A percentile compares a stretch with the other conserved stretches of the same genome.
These are phyloP conservation scores for Sericinus montela DNA, from an alignment of 2,888 invertebrate species.

Conservation along the genomic window DNA sequence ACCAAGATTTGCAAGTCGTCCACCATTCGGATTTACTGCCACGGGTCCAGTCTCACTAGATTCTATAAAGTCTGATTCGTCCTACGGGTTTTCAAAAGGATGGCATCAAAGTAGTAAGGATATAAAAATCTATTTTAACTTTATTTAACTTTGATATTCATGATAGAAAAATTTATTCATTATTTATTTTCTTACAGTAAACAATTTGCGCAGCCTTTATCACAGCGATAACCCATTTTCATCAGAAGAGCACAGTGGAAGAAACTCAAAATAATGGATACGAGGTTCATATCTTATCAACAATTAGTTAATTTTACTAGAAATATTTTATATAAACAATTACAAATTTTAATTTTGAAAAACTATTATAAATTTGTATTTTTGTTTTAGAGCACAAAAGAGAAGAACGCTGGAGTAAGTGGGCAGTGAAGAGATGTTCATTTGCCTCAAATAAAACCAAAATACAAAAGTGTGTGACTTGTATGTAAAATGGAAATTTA, in stretches of 20 bases:
- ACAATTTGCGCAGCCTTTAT: conserved; percentile 69
- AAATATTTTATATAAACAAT: too few relatives aligned
- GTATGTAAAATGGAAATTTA: background rate
- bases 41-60: conserved; percentile 44
- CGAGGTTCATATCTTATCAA: conserved; percentile 42
- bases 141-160: too few relatives aligned
- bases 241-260: conserved; percentile 60
- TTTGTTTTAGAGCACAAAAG: conserved; percentile 4
- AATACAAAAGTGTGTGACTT: background rate
- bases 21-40: conserved; percentile 71
- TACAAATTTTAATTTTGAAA: too few relatives aligned
- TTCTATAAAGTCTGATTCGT: conserved; percentile 50
- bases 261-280: conserved; percentile 41
- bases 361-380: too few relatives aligned
- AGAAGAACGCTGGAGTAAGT: background rate
- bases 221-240: conserved; percentile 52
- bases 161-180: too few relatives aligned
- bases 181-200: conserved; percentile 67
- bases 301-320: too few relatives aligned
- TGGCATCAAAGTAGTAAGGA: conserved; percentile 72
- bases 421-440: background rate
- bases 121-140: conserved; percentile 1
- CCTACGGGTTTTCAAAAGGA: conserved; percentile 60
- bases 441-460: conserved; percentile 2
- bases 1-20: conserved; percentile 78